Percentiles rank a stretch among this genome's conserved stretches.
Evolutionary conservation across 2,797 vertebrate species (phyloP).

Genomic region (Tenualosa ilisha): DNA sequence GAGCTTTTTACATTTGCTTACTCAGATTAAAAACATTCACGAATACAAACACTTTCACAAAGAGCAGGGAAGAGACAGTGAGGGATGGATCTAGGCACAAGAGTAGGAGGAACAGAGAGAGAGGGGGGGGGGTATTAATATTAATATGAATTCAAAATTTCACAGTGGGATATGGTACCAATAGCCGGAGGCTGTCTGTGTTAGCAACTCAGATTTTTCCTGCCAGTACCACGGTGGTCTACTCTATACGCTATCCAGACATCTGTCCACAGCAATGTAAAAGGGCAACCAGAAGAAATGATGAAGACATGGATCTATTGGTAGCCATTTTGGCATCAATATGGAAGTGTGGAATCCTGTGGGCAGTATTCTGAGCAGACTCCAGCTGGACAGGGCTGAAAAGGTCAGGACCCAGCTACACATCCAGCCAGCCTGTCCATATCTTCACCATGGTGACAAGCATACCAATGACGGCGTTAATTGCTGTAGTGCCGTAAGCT

Average conservation of each 20-base stretch:
- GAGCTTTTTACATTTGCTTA: background rate
- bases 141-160: conserved; percentile 12
- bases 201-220: background rate
- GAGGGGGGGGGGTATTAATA: conserved; percentile 10
- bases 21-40: background rate
- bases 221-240: background rate
- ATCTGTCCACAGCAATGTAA: background rate
- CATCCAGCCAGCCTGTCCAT: conserved; percentile 26
- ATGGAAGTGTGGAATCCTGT: background rate
- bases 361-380: conserved; percentile 61
- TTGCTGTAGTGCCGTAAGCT: conserved; percentile 48
- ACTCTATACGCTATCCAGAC: background rate
- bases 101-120: background rate
- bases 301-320: background rate
- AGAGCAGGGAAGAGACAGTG: conserved; percentile 25
- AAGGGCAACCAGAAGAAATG: background rate
- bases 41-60: background rate
- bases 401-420: conserved; percentile 70
- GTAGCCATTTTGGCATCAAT: background rate
- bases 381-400: conserved; percentile 55
- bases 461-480: conserved; percentile 67
- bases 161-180: background rate
- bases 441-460: conserved; percentile 57
- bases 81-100: background rate
- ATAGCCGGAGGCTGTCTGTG: background rate